These are phyloP conservation scores for Stomatorhinus ivindoensis DNA, from an alignment of 2,113 vertebrate species.

Conservation along the genomic window DNA sequence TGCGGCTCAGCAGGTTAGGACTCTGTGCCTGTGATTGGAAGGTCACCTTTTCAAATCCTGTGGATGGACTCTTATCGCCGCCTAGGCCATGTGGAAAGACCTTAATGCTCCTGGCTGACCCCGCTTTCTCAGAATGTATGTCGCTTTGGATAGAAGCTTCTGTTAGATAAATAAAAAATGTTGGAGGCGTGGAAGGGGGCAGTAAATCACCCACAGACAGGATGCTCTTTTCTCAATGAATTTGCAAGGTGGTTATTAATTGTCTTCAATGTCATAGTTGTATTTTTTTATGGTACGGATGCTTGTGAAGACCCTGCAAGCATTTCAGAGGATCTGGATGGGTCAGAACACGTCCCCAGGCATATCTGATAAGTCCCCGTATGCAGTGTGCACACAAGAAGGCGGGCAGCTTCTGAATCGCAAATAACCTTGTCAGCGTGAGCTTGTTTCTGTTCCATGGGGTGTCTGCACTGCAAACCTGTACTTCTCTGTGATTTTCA, in stretches of 20 bases:
- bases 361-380: neutral
- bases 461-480: neutral
- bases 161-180: neutral
- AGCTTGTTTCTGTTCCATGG: neutral
- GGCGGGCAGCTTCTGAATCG: neutral
- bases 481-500: neutral
- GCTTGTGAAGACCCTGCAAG: neutral
- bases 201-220: neutral
- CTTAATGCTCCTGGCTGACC: neutral
- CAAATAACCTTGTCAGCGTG: neutral
- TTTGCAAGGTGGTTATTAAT: neutral
- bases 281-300: neutral
- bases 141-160: neutral
- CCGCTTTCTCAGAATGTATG: neutral
- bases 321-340: neutral
- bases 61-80: neutral
- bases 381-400: neutral
- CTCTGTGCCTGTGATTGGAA: neutral
- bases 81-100: neutral
- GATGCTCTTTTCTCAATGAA: neutral
- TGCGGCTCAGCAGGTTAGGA: neutral
- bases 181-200: neutral
- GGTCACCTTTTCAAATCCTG: neutral
- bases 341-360: neutral
- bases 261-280: neutral